These are phyloP conservation scores for Chaetodon trifasciatus DNA, from an alignment of 2,797 vertebrate species.

Conservation along the genomic window DNA sequence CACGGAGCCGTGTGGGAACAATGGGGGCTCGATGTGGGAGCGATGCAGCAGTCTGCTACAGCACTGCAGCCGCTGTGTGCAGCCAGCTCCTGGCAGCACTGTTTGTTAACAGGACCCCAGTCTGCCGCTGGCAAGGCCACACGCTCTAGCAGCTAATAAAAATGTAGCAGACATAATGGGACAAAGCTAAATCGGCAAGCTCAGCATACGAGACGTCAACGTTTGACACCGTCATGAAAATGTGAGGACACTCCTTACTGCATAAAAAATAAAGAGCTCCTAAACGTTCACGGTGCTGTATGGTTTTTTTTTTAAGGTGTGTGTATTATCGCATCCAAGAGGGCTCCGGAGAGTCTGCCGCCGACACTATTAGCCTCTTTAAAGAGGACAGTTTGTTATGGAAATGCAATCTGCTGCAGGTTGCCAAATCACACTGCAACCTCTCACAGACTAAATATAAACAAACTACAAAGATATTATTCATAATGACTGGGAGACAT, in stretches of 20 bases:
- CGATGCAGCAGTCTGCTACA: constrained; percentile 41
- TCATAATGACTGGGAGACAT: constrained; percentile 48
- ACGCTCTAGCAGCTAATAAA: constrained; percentile 77
- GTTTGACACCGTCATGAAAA: constrained; percentile 72
- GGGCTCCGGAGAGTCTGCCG: constrained; percentile 11
- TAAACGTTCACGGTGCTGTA: constrained; percentile 9
- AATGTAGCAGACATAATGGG: constrained; percentile 73
- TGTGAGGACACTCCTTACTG: constrained; percentile 45
- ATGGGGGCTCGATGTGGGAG: constrained; percentile 33
- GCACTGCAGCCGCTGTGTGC: constrained; percentile 16
- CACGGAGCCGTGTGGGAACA: constrained; percentile 35
- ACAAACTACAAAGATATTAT: constrained; percentile 57
- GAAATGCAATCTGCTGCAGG: constrained; percentile 34
- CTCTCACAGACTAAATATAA: constrained; percentile 42
- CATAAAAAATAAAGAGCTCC: constrained; percentile 22
- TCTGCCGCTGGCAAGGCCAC: constrained; percentile 64
- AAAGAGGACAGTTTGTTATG: constrained; percentile 41
- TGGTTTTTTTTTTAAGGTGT: neutral
- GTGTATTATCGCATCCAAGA: constrained; percentile 9
- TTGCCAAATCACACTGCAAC: constrained; percentile 46
- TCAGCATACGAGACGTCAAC: constrained; percentile 66
- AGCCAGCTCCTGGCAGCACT: constrained; percentile 52
- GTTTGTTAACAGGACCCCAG: constrained; percentile 71
- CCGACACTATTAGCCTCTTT: constrained; percentile 34
- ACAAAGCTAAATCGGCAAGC: constrained; percentile 70